Evolutionary conservation across 2,113 vertebrate species (phyloP).

Genomic region (Catharus bicknelli): DNA sequence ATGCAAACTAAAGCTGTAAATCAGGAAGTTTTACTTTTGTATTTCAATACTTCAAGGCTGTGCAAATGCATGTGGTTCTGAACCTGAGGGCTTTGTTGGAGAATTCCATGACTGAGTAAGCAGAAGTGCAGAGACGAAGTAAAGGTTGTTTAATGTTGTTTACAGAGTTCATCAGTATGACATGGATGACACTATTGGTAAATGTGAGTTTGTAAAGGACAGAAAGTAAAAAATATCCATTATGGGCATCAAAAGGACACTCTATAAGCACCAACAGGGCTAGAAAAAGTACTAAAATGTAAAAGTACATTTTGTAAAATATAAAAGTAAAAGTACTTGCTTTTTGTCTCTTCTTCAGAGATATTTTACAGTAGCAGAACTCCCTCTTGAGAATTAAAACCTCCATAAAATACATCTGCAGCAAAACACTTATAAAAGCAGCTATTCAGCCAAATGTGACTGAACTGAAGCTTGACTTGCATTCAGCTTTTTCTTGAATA

Average conservation of each 20-base stretch:
- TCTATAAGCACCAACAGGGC: background rate
- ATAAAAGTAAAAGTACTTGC: background rate
- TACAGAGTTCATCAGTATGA: background rate
- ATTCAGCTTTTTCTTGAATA: slow-evolving; percentile 24
- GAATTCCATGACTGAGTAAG: background rate
- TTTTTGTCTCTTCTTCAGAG: background rate
- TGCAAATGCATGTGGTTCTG: background rate
- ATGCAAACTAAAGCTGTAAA: slow-evolving; percentile 9
- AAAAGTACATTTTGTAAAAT: too few relatives aligned
- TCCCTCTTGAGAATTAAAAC: slow-evolving; percentile 14
- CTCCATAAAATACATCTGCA: slow-evolving; percentile 18
- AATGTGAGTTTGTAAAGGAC: background rate
- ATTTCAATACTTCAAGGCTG: background rate
- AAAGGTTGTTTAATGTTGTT: background rate
- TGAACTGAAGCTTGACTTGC: background rate
- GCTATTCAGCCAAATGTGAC: slow-evolving; percentile 16
- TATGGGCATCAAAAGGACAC: background rate
- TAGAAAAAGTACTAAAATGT: background rate
- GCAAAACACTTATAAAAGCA: slow-evolving; percentile 4
- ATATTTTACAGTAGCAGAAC: slow-evolving; percentile 8
- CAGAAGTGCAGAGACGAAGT: background rate
- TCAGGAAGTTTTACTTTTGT: background rate
- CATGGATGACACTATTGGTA: background rate
- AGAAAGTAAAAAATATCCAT: background rate
- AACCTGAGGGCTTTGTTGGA: background rate